A percentile compares a stretch with the other conserved stretches of the same genome.
phyloP scores from a whole-genome alignment of 2,113 vertebrate genomes.

The cat (Felis catus) region DNA sequence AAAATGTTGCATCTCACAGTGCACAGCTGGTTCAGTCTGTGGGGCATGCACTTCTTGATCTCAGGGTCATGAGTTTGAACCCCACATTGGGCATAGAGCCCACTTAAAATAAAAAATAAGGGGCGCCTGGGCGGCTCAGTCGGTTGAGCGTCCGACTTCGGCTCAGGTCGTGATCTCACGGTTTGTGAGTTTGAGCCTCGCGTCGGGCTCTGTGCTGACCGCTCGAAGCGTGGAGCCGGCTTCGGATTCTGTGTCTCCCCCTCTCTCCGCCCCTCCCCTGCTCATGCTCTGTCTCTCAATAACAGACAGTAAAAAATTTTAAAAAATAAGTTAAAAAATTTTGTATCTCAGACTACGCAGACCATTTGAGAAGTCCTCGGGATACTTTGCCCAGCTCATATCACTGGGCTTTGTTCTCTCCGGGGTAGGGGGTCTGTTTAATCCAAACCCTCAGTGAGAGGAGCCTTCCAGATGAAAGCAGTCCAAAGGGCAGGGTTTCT shows the following conservation, averaged over 20 bases:
- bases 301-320: no score
- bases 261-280: no score
- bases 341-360: background rate
- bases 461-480: background rate
- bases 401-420: background rate
- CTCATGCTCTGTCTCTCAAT: no score
- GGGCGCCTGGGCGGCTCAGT: no score
- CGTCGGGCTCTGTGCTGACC: no score
- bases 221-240: no score
- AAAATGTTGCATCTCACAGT: background rate
- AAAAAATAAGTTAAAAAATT: background rate
- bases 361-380: background rate
- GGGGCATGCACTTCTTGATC: background rate
- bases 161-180: no score
- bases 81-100: background rate
- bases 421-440: background rate
- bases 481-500: background rate
- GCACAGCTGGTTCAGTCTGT: background rate
- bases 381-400: background rate
- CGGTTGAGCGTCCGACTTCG: no score
- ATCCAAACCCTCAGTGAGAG: background rate
- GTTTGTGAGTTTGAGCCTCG: no score
- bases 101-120: background rate
- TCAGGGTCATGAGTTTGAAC: background rate
- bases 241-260: no score